Evolutionary conservation across 92 coral and sea anemone genomes (phyloP).

Genomic region (Bergia sp.): DNA sequence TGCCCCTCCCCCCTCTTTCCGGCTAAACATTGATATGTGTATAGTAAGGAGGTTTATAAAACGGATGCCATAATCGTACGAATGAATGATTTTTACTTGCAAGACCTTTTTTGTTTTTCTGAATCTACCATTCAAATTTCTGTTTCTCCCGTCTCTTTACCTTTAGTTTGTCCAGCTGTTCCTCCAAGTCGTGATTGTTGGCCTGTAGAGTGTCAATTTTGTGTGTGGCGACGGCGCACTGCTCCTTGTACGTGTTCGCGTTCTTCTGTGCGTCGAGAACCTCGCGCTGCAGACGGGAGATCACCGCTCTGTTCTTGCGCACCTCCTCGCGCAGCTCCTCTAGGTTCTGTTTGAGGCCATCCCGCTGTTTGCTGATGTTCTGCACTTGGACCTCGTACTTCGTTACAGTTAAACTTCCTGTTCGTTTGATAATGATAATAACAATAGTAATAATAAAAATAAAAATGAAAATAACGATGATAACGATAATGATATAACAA

Average conservation of each 20-base stretch:
- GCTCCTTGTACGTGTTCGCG: conserved; percentile 82
- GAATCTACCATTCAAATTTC: background rate
- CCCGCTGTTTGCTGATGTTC: conserved; percentile 75
- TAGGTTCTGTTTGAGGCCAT: conserved; percentile 72
- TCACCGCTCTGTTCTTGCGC: conserved; percentile 68
- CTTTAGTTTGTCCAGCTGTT: conserved; percentile 71
- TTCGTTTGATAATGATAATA: background rate
- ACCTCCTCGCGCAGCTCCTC: conserved; percentile 82
- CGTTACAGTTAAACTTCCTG: conserved; percentile 59
- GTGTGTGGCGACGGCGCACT: conserved; percentile 74
- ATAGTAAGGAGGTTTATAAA: no score
- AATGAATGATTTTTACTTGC: no score
- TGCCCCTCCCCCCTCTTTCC: no score
- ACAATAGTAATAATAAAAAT: no score
- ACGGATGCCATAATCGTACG: no score
- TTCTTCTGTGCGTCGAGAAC: conserved; percentile 76
- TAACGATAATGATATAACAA: no score
- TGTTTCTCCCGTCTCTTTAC: conserved; percentile 24
- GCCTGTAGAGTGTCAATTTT: conserved; percentile 62
- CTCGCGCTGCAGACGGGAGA: conserved; percentile 80
- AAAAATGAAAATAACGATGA: no score
- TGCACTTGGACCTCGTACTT: conserved; percentile 84
- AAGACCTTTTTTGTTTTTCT: background rate
- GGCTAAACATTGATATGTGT: no score
- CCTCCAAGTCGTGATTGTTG: conserved; percentile 65